A percentile compares a stretch with the other conserved stretches of the same genome.
phyloP scores from a whole-genome alignment of 2,113 vertebrate species.

The Salvelinus sp. region DNA sequence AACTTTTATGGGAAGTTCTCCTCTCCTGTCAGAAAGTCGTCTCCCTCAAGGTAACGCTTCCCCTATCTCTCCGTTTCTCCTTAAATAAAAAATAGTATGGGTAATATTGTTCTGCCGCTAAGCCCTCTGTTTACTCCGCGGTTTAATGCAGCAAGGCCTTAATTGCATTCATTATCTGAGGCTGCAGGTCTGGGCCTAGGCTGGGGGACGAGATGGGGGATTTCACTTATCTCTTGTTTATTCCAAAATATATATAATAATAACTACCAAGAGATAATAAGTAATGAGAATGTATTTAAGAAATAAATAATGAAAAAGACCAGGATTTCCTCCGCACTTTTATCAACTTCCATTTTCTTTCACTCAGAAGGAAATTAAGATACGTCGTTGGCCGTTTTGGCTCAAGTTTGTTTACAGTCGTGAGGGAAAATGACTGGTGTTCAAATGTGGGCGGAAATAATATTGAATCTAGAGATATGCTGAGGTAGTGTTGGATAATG shows the following conservation, averaged over 20 bases:
- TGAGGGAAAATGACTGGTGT: slow-evolving; percentile 36
- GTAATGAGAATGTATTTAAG: slow-evolving; percentile 70
- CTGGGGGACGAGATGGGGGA: slow-evolving; percentile 61
- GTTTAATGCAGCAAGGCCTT: slow-evolving; percentile 68
- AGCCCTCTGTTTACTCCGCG: slow-evolving; percentile 68
- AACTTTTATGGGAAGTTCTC: slow-evolving; percentile 1
- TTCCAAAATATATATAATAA: slow-evolving; percentile 71
- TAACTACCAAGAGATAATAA: slow-evolving; percentile 69
- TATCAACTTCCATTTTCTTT: slow-evolving; percentile 60
- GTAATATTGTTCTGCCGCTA: slow-evolving; percentile 55
- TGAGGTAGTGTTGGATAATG: not conserved
- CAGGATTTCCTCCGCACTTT: slow-evolving; percentile 66
- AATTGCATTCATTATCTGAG: slow-evolving; percentile 80
- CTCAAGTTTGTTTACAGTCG: slow-evolving; percentile 60
- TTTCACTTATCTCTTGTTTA: slow-evolving; percentile 76
- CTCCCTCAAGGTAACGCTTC: slow-evolving; percentile 31
- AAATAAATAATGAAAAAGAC: slow-evolving; percentile 66
- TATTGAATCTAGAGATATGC: not conserved
- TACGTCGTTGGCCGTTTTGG: slow-evolving; percentile 48
- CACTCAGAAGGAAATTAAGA: slow-evolving; percentile 57
- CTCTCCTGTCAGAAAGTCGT: slow-evolving; percentile 35
- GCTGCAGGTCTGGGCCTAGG: slow-evolving; percentile 69
- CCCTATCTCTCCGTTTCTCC: slow-evolving; percentile 45
- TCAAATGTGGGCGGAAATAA: not conserved
- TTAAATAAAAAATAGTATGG: slow-evolving; percentile 55